These are phyloP conservation scores for Crepidodera aurea DNA, from an alignment of 2,888 invertebrate species.

Conservation along the genomic window DNA sequence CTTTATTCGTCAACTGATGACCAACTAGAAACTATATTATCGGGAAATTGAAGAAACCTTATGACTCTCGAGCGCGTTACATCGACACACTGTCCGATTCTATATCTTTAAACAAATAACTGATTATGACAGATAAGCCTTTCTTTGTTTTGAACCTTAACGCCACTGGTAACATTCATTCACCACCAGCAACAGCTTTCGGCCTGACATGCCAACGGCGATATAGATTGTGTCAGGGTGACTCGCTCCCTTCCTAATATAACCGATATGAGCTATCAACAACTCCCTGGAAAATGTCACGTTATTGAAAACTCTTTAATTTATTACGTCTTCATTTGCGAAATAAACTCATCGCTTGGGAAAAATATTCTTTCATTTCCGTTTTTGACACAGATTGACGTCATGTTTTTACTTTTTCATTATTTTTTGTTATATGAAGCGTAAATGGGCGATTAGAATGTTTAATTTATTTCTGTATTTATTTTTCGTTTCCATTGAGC, in stretches of 20 bases:
- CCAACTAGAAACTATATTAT: too few relatives aligned
- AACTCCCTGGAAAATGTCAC: constrained; percentile 46
- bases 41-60: too few relatives aligned
- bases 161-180: too few relatives aligned
- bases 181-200: constrained; percentile 6
- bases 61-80: too few relatives aligned
- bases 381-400: constrained; percentile 6
- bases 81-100: too few relatives aligned
- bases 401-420: constrained; percentile 2
- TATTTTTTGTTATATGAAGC: neutral
- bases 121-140: too few relatives aligned
- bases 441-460: too few relatives aligned
- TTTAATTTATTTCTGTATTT: too few relatives aligned
- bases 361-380: constrained; percentile 16
- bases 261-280: constrained; percentile 48
- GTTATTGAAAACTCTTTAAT: constrained; percentile 47
- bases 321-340: constrained; percentile 41
- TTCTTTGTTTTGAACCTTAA: too few relatives aligned
- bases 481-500: too few relatives aligned
- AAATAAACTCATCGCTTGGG: constrained; percentile 31
- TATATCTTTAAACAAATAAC: too few relatives aligned
- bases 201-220: constrained; percentile 14
- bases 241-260: constrained; percentile 45
- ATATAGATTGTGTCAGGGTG: constrained; percentile 44
- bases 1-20: too few relatives aligned